Conservation (phyloP, 2,113 vertebrate species). For the rat (Rattus norvegicus) region DNA sequence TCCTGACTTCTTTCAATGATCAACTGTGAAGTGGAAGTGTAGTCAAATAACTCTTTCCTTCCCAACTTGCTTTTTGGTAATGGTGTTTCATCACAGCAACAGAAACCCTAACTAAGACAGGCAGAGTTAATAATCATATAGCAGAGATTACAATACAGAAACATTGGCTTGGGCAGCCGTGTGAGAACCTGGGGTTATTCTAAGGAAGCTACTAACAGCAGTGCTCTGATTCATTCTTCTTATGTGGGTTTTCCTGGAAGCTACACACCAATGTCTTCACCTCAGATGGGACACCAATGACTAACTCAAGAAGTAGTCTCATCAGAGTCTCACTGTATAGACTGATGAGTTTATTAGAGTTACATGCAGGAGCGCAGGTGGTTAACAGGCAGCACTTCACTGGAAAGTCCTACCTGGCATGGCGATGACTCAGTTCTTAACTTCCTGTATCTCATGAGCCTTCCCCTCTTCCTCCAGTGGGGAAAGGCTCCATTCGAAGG, state of each 20-base stretch:
- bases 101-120: neutral
- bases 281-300: neutral
- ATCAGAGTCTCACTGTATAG: too few relatives aligned
- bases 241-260: neutral
- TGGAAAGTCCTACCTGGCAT: neutral
- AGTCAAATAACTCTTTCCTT: neutral
- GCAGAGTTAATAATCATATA: neutral
- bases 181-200: neutral
- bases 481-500: neutral
- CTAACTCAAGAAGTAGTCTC: too few relatives aligned
- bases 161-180: neutral
- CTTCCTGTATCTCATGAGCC: neutral
- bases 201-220: neutral
- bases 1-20: neutral
- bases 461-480: neutral
- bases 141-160: neutral
- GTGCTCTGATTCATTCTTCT: neutral
- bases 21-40: neutral
- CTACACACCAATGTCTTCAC: neutral
- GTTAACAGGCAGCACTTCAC: neutral
- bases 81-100: neutral
- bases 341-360: neutral
- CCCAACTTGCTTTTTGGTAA: neutral
- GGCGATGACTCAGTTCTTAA: neutral
- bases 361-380: too few relatives aligned